Evolutionary conservation across 2,113 vertebrate species (phyloP).

Genomic region (Dinomys branickii): DNA sequence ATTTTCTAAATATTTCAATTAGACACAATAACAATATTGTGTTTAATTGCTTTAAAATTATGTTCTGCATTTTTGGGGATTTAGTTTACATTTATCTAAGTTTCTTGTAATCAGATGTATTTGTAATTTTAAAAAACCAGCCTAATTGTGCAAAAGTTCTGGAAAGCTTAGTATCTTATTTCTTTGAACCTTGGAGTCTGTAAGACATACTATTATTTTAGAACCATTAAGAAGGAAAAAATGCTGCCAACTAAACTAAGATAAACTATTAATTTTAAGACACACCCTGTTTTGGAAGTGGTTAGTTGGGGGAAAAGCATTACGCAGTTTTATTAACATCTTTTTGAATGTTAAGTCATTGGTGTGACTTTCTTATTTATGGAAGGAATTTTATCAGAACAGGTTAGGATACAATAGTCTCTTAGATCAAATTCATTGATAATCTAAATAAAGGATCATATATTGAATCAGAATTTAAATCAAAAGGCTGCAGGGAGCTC

Average conservation of each 20-base stretch:
- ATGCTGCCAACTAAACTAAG: background rate
- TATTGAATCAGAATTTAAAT: background rate
- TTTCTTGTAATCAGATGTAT: background rate
- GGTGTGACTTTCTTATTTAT: background rate
- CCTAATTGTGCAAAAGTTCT: background rate
- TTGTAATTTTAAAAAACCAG: background rate
- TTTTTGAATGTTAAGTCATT: background rate
- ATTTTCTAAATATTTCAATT: background rate
- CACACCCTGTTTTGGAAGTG: background rate
- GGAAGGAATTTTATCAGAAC: background rate
- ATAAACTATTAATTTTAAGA: background rate
- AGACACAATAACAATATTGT: background rate
- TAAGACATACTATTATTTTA: background rate
- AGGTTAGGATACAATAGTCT: background rate
- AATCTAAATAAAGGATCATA: background rate
- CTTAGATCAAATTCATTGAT: background rate
- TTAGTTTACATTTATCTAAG: background rate
- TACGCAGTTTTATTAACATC: background rate
- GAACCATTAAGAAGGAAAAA: background rate
- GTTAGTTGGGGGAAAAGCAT: background rate
- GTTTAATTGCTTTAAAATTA: background rate
- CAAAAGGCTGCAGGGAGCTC: background rate
- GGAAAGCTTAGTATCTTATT: background rate
- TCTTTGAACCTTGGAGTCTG: background rate
- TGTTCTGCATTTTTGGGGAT: background rate